Conservation (phyloP, 2,797 vertebrate species). For the Eurystomus glaucurus region DNA sequence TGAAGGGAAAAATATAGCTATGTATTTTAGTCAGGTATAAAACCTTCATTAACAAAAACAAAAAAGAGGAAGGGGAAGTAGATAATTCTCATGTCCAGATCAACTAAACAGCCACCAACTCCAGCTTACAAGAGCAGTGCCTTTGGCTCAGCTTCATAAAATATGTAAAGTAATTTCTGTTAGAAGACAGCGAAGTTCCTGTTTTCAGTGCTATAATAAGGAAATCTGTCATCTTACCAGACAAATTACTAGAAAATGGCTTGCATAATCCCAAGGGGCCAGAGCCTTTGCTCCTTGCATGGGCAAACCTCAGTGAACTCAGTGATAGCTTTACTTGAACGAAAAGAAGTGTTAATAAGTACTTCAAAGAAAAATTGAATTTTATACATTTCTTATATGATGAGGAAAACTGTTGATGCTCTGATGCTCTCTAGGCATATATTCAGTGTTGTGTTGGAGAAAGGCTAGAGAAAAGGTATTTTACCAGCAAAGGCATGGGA, state of each 20-base stretch:
- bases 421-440: neutral
- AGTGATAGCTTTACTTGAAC: neutral
- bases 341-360: neutral
- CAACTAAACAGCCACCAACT: slow-evolving; percentile 62
- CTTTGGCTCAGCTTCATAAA: slow-evolving; percentile 74
- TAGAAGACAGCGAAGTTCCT: slow-evolving; percentile 62
- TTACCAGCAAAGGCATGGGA: neutral
- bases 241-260: slow-evolving; percentile 55
- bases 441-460: neutral
- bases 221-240: slow-evolving; percentile 45
- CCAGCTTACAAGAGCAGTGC: slow-evolving; percentile 48
- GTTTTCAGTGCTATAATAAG: slow-evolving; percentile 65
- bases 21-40: slow-evolving; percentile 70
- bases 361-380: neutral
- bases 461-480: neutral
- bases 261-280: slow-evolving; percentile 8
- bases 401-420: neutral
- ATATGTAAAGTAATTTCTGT: slow-evolving; percentile 55
- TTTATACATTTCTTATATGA: neutral
- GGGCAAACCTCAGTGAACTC: slow-evolving; percentile 50
- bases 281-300: neutral
- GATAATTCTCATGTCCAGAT: slow-evolving; percentile 70
- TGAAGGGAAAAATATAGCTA: slow-evolving; percentile 43
- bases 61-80: slow-evolving; percentile 72
- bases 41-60: slow-evolving; percentile 66